These are phyloP conservation scores for Eilema sororculum DNA, from an alignment of 2,888 invertebrate genomes.

Conservation along the genomic window DNA sequence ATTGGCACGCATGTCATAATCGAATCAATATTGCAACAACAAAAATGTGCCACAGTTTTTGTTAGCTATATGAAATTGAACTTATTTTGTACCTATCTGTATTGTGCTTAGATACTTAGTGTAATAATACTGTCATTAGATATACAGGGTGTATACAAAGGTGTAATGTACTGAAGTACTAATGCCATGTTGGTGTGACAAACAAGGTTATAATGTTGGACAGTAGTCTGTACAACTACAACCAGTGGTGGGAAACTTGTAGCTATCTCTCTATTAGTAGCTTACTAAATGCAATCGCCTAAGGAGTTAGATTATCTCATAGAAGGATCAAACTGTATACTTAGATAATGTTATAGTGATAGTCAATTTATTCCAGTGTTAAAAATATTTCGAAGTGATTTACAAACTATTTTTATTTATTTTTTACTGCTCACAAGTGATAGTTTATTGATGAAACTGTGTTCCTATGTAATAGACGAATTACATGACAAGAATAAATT, in stretches of 20 bases:
- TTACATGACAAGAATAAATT: slow-evolving; percentile 15
- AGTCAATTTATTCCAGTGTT: not conserved
- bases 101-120: not conserved
- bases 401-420: not conserved
- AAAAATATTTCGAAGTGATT: not conserved
- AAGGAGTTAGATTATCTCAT: not conserved
- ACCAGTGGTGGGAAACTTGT: not conserved
- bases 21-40: not conserved
- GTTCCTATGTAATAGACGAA: slow-evolving; percentile 39
- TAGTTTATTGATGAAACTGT: slow-evolving; percentile 30
- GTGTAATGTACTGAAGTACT: not conserved
- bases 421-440: slow-evolving; percentile 10
- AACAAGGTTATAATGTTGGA: not conserved
- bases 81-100: not conserved
- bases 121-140: not conserved
- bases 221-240: not conserved
- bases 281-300: not conserved
- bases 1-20: not conserved
- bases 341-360: not conserved
- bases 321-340: not conserved
- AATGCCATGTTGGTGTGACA: not conserved
- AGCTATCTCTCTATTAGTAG: not conserved
- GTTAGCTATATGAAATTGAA: not conserved
- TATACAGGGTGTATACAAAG: not conserved
- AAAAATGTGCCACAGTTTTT: not conserved